Conservation (phyloP, 2,113 vertebrate genomes). For the Crotalus horridus region DNA sequence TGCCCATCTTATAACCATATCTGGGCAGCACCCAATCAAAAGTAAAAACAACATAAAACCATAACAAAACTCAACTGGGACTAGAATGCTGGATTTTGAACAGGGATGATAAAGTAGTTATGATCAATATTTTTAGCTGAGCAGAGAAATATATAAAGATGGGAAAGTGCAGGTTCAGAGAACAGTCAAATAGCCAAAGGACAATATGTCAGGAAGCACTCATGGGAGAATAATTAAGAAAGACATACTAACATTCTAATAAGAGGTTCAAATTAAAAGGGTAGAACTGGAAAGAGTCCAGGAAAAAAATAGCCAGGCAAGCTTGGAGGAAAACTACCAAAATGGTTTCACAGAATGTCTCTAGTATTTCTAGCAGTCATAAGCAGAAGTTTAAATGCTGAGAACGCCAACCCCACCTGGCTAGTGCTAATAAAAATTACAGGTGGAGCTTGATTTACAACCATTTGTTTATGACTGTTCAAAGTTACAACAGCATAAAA, state of each 20-base stretch:
- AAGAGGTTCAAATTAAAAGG: neutral
- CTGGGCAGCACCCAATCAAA: neutral
- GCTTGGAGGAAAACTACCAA: neutral
- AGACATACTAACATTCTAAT: neutral
- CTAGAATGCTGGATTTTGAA: neutral
- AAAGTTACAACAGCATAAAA: neutral
- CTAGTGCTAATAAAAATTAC: neutral
- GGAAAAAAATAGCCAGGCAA: neutral
- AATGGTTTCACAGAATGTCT: neutral
- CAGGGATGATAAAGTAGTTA: neutral
- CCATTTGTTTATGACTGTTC: neutral
- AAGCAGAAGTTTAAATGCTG: neutral
- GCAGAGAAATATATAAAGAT: neutral
- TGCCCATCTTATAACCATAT: neutral
- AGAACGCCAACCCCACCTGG: neutral
- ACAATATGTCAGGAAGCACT: neutral
- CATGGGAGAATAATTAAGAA: neutral
- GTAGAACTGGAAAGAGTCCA: neutral
- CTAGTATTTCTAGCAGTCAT: neutral
- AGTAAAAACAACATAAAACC: neutral
- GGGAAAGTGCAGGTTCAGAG: neutral
- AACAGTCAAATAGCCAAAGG: neutral
- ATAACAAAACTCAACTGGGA: neutral
- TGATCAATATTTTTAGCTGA: neutral
- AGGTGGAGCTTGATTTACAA: neutral